Evolutionary conservation across 1,140 invertebrate genomes (phyloP), one percentile per base, ranked within the genome.

Genomic region (Phortica variegata): DNA sequence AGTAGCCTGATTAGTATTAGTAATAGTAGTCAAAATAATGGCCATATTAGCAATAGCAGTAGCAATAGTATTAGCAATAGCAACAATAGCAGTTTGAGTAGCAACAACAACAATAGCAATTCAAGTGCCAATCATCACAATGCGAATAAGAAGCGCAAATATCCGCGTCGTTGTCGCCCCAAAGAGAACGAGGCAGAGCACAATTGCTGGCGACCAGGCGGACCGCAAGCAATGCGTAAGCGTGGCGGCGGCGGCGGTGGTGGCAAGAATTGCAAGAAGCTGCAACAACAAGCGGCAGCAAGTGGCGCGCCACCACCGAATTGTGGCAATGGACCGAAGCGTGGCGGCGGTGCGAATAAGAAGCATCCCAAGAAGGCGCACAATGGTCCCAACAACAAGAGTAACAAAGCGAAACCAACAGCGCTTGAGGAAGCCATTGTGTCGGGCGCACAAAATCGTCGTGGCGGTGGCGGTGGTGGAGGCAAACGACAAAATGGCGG

Each of bases 1-100:
- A 41, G 43, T 44, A 48, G 46, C 29, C 20, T 17, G 23, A 39
- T 18, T 38, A 41, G 29, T 23, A 48, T 17, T 48, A 49, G 37
- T 61, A 71, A 71, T 62, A 58, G 50, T 72, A 72, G 61, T 65
- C 70, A 62, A 65, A 65, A 56, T 55, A 72, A 52, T 49, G 61
- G 60, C 61, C 58, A 65, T 57, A 72, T 59, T 56, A 72, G 49
- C 59, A 65, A 47, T 58, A 57, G 47, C 58, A 47, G 29, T 58
- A 55, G 41, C 49, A 59, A 37, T 63, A 62, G 29, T 44, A 48
- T 16, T 62, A 60, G 19, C 20, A 29, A 10, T 40, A 26, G 20
- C 23, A 37, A 37, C 39, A 62, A 15, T 52, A 70, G 29, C 40
- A 57, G 36, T 52, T 61, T 26, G 40, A 54, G 20, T 56, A 63